Conservation (phyloP, 2,888 invertebrate genomes). For the Aelia acuminata region DNA sequence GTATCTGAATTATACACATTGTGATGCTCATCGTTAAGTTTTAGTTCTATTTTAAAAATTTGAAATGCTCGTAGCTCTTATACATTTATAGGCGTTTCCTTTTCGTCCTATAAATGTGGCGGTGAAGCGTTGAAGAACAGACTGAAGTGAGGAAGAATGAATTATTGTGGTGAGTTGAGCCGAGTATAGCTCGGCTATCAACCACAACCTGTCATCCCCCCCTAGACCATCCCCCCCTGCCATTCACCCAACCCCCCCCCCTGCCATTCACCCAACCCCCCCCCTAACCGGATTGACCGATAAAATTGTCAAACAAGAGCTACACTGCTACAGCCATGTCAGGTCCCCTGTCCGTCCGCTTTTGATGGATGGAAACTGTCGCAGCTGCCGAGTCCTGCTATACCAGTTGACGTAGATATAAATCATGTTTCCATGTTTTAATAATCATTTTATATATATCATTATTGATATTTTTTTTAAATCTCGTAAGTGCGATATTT, state of each 20-base stretch:
- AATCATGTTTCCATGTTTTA: not conserved
- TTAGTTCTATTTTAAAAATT: too few species aligned
- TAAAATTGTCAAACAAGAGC: slow-evolving; percentile 35
- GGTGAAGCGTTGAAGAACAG: not conserved
- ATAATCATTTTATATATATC: too few species aligned
- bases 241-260: not conserved
- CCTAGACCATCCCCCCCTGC: not conserved
- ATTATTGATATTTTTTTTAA: too few species aligned
- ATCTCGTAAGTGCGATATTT: too few species aligned
- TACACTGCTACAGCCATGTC: not conserved
- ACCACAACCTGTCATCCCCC: not conserved
- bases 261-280: not conserved
- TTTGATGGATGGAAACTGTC: not conserved
- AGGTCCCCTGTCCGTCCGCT: not conserved
- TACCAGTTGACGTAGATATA: not conserved
- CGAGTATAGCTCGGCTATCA: not conserved
- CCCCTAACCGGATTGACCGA: not conserved
- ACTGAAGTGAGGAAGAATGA: not conserved
- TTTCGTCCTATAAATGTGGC: not conserved
- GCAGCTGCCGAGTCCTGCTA: not conserved
- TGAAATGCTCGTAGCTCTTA: too few species aligned
- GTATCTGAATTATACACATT: too few species aligned
- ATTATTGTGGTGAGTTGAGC: not conserved
- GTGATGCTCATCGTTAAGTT: too few species aligned
- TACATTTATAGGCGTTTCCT: not conserved